Evolutionary conservation across 1,140 invertebrate genomes (phyloP).

Genomic region (Drosophila prosaltans): DNA sequence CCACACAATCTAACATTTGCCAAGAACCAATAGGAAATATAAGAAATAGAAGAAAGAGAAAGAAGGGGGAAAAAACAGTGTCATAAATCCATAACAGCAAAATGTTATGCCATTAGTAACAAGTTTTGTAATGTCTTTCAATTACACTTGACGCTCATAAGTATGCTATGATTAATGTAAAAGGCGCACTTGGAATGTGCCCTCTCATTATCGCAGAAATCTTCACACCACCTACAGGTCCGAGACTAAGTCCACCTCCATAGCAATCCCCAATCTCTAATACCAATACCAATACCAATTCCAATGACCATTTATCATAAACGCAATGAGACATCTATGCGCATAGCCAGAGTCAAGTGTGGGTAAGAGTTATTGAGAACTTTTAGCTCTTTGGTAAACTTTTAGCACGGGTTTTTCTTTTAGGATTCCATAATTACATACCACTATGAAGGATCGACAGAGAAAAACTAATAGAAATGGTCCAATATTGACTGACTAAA

Average conservation of each 20-base stretch:
- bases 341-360: neutral
- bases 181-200: conserved; percentile 55
- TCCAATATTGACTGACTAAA: conserved; percentile 10
- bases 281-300: conserved; percentile 28
- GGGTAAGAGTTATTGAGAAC: conserved; percentile 6
- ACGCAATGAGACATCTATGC: conserved; percentile 41
- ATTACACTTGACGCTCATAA: conserved; percentile 78
- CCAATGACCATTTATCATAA: conserved; percentile 73
- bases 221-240: neutral
- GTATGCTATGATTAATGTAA: conserved; percentile 81
- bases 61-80: conserved; percentile 26
- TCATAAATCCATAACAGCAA: conserved; percentile 73
- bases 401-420: conserved; percentile 9
- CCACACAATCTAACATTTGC: conserved; percentile 46
- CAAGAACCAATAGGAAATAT: conserved; percentile 58
- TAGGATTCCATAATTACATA: conserved; percentile 58
- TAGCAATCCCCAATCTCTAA: conserved; percentile 10
- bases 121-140: conserved; percentile 79
- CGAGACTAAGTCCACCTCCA: neutral
- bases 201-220: conserved; percentile 60
- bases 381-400: conserved; percentile 63
- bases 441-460: conserved; percentile 11
- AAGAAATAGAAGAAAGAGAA: conserved; percentile 22
- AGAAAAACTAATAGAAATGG: conserved; percentile 54
- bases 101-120: conserved; percentile 70